Evolutionary conservation across 1,140 invertebrate species (phyloP), one percentile per base, ranked within the genome.

Genomic region (Meteorus sp.): DNA sequence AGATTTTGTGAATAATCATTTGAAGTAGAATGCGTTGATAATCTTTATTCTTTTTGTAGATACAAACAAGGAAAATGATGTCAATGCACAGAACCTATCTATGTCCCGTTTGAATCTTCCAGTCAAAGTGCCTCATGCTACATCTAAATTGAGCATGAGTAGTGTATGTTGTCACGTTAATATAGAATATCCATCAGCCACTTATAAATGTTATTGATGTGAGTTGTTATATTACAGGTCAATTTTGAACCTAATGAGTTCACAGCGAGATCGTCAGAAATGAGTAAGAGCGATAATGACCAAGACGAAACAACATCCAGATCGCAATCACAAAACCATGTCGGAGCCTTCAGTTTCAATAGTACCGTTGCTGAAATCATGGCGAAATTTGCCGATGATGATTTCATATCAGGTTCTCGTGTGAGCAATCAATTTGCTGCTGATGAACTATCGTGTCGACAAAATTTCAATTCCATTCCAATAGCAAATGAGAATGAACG

Each of bases 211-310:
- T 44, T 44, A 13, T 8, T 13, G 6, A 8, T 8, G 35, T 13
- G 3, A 8, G 35, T 8, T 31, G 22, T 17, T 41, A 35, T 43
- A 53, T 43, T 61, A 54, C 41, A 77, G 75, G 33, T 77, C 17
- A 25, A 61, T 17, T 78, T 78, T 55, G 69, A 76, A 33, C 70
- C 73, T 11, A 68, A 56, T 35, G 76, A 78, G 64, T 77, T 78
- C 55, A 69, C 60, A 22, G 76, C 70, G 2, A 64, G 71, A 13
- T 78, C 76, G 8, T 77, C 76, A 3, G 68, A 48, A 13, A 45
- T 72, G 23, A 69, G 58, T n/a, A 70, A 59, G 44, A 61, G 23
- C n/a, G 62, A 65, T 11, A 58, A 59, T 51, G 27, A n/a, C 45
- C 37, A 51, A 44, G 37, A 25, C 22, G 29, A 59, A 53, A 60